Conservation (phyloP, 2,888 invertebrate species). For the Sialis lutaria region DNA sequence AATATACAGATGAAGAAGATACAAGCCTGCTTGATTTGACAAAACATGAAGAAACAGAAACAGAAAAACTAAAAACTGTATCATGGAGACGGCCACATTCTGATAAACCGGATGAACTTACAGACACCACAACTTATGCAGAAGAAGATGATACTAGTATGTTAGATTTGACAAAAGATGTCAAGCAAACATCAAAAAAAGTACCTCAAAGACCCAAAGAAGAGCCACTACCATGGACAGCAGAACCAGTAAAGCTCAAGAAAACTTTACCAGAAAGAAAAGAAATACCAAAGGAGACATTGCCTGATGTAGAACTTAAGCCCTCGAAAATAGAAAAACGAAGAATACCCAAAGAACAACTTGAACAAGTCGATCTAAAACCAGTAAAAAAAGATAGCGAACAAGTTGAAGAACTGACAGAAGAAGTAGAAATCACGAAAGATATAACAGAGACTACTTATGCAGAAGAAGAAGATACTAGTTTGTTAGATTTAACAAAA, state of each 20-base stretch:
- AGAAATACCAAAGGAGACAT: slow-evolving; percentile 21
- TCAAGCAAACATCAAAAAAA: slow-evolving; percentile 18
- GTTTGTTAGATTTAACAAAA: slow-evolving; percentile 27
- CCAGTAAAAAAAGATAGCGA: slow-evolving; percentile 29
- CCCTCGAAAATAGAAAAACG: slow-evolving; percentile 32
- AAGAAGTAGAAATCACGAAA: slow-evolving; percentile 16
- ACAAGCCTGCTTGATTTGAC: slow-evolving; percentile 14
- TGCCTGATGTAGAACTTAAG: slow-evolving; percentile 30
- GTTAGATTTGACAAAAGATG: slow-evolving; percentile 12
- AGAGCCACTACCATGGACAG: slow-evolving; percentile 37
- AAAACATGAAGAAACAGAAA: slow-evolving; percentile 10
- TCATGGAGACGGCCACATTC: slow-evolving; percentile 17
- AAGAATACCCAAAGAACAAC: slow-evolving; percentile 19
- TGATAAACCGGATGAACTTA: slow-evolving; percentile 10
- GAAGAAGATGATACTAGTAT: slow-evolving; percentile 4
- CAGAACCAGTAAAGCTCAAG: slow-evolving; percentile 34
- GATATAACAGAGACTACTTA: no score
- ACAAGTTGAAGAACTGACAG: slow-evolving; percentile 12
- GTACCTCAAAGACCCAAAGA: slow-evolving; percentile 18
- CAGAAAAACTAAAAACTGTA: slow-evolving; percentile 8
- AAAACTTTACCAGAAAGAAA: slow-evolving; percentile 24
- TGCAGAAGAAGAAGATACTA: neutral
- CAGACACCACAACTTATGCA: slow-evolving; percentile 2
- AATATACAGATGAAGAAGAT: slow-evolving; percentile 15
- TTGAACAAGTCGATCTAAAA: slow-evolving; percentile 31